Base-by-base conservation (phyloP, 2,113 vertebrate genomes). In the Apodemus sylvaticus region DNA sequence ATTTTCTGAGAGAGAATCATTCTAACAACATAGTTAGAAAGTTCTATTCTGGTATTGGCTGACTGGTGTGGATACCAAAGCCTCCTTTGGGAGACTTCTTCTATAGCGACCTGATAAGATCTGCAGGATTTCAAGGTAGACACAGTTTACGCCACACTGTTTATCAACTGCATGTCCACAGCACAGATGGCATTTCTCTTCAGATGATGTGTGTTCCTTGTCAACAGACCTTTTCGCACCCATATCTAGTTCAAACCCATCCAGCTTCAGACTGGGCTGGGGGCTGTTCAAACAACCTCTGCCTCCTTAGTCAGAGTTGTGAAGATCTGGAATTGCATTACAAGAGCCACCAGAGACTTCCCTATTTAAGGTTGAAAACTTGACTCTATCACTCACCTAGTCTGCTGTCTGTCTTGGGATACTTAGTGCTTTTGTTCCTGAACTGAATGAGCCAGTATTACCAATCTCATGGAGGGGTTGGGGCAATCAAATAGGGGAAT, bases 151-250 rank as follows among this genome's bases (percentile, higher is more conserved):
- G 73, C 48, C 22, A 24, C 0, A 39, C 16, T 45, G 60, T 93
- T 95, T 93, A 64, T 73, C 83, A 97, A 42, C 53, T 48, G 79
- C 62, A 45, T n/a, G 0, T 76, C 94, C 48, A 55, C 0, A 42
- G 7, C 55, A 31, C 24, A 93, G 2, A 1, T 91, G 86, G 60
- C 53, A 34, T 82, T 88, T 92, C 53, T 73, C n/a, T 97, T 95
- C 76, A 58, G 42, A 45, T 93, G 78, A 81, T 60, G 82, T 53
- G 48, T 22, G 42, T 14, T n/a, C 31, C 60, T 89, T 91, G 71
- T 39, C 82, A 82, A 29, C 85, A 94, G 73, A 73, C 14, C 34
- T 94, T 83, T 90, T 73, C 76, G 58, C 74, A 42, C 10, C 78
- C 62, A 60, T 55, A 3, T 11, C 5, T n/a, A 79, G 24, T 60